Percentiles rank a stretch among this genome's conserved stretches.
These are phyloP conservation scores for Ametastegia equiseti DNA, from an alignment of 2,888 invertebrate species.

Conservation along the genomic window DNA sequence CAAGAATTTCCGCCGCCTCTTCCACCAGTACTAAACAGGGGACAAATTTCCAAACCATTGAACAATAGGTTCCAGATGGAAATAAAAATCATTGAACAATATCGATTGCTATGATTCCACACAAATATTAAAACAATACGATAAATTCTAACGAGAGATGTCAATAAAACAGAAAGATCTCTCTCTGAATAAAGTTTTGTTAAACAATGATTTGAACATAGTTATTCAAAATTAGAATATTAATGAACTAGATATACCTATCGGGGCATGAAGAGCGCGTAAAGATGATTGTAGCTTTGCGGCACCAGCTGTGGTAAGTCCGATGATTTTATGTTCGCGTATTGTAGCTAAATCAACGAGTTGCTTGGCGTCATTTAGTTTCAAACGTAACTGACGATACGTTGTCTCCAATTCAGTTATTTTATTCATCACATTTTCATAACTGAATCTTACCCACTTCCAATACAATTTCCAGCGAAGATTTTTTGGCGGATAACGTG, in stretches of 20 bases:
- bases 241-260: constrained; percentile 64
- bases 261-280: constrained; percentile 67
- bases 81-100: not conserved
- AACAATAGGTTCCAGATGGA: not conserved
- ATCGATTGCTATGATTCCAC: too few relatives aligned
- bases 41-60: constrained; percentile 28
- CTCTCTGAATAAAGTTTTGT: not conserved
- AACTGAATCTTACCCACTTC: constrained; percentile 20
- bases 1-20: constrained; percentile 82
- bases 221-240: not conserved
- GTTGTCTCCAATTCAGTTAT: constrained; percentile 51
- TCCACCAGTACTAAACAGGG: constrained; percentile 76
- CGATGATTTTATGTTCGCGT: constrained; percentile 68
- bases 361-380: constrained; percentile 56
- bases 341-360: constrained; percentile 62
- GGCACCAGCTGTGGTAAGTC: constrained; percentile 77
- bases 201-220: too few relatives aligned
- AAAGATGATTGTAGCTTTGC: constrained; percentile 73
- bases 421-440: constrained; percentile 32
- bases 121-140: too few relatives aligned
- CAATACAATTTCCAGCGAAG: constrained; percentile 38
- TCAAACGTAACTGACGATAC: constrained; percentile 51
- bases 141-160: not conserved
- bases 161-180: not conserved
- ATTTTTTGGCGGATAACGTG: not conserved